phyloP scores from a whole-genome alignment of 2,888 invertebrate species.

The Galerucella nymphaeae region DNA sequence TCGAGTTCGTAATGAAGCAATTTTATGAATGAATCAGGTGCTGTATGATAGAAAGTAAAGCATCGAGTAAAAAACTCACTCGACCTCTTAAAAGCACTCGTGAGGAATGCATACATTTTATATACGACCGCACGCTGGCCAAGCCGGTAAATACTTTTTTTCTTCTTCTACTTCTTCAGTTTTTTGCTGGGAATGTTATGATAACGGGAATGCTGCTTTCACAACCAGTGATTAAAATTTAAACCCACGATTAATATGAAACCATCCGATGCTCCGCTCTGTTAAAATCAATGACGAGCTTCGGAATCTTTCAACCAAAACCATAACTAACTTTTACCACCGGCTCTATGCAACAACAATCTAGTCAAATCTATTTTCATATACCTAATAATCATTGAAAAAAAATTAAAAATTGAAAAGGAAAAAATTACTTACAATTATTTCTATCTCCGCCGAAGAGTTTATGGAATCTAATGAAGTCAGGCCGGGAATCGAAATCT shows the following conservation, averaged over 20 bases:
- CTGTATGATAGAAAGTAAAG: conserved; percentile 61
- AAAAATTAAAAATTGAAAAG: not conserved
- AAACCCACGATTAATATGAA: conserved; percentile 30
- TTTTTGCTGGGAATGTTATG: conserved; percentile 51
- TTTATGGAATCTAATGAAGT: conserved; percentile 82
- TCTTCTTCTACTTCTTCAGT: conserved; percentile 37
- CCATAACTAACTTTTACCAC: not conserved
- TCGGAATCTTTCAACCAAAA: conserved; percentile 39
- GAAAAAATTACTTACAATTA: conserved; percentile 79
- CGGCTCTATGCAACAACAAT: not conserved
- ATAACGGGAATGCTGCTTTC: conserved; percentile 53
- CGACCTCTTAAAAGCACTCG: conserved; percentile 48
- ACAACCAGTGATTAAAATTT: conserved; percentile 50
- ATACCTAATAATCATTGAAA: not conserved
- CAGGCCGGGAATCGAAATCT: conserved; percentile 85
- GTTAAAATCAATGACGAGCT: conserved; percentile 45
- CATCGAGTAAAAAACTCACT: conserved; percentile 49
- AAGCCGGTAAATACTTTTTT: conserved; percentile 39
- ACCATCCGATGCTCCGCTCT: conserved; percentile 46
- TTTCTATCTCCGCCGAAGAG: conserved; percentile 87
- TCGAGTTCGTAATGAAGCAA: conserved; percentile 59
- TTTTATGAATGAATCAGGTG: conserved; percentile 61
- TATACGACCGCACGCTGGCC: conserved; percentile 9
- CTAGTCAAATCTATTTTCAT: not conserved
- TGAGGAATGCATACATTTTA: not conserved